Percentiles rank a stretch among this genome's conserved stretches.
Evolutionary conservation across 2,888 invertebrate genomes (phyloP).

Genomic region (Pelosia muscerda): DNA sequence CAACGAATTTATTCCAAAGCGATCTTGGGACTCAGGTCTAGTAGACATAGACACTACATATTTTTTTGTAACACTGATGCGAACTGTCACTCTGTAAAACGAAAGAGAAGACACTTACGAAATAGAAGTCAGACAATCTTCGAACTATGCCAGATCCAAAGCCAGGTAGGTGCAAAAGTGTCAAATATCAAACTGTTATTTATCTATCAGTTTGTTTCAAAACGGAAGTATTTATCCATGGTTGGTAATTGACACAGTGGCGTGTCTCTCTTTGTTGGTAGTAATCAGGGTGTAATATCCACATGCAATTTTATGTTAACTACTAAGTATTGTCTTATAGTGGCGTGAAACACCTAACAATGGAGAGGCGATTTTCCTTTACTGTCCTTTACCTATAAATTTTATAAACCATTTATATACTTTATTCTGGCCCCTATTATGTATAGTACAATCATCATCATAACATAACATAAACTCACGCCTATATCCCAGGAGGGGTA

Average conservation of each 20-base stretch:
- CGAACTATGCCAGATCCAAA: neutral
- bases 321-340: slow-evolving; percentile 61
- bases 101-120: no score
- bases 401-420: slow-evolving; percentile 37
- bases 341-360: slow-evolving; percentile 34
- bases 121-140: no score
- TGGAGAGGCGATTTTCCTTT: neutral
- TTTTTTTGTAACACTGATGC: no score
- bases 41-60: no score
- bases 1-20: no score
- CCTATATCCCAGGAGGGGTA: no score
- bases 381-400: slow-evolving; percentile 36
- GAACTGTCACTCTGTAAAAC: no score
- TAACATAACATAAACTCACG: no score
- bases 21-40: no score
- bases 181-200: neutral
- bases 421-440: no score
- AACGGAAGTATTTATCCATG: slow-evolving; percentile 37
- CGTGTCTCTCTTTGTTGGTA: slow-evolving; percentile 61
- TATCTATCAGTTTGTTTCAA: neutral
- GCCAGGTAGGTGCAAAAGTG: neutral
- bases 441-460: no score
- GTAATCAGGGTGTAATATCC: slow-evolving; percentile 69
- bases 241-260: slow-evolving; percentile 55
- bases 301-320: slow-evolving; percentile 59